These are phyloP conservation scores for Hylia prasina DNA, from an alignment of 2,113 vertebrate species.

Conservation along the genomic window DNA sequence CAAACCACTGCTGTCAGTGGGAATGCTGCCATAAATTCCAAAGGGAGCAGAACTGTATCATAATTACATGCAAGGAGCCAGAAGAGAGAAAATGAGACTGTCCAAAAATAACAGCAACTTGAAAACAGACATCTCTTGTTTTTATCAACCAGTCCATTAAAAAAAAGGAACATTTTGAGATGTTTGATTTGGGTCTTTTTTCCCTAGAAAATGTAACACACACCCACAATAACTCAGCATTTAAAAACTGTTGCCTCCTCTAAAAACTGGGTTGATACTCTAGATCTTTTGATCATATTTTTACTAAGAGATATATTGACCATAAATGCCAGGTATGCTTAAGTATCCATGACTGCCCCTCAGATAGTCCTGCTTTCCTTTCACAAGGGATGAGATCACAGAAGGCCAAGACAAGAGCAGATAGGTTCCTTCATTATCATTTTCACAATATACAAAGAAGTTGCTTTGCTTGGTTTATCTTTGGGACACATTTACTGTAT, in stretches of 20 bases:
- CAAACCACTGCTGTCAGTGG: neutral
- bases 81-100: neutral
- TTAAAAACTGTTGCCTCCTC: neutral
- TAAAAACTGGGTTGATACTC: neutral
- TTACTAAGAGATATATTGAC: neutral
- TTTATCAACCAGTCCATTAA: neutral
- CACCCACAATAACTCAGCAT: neutral
- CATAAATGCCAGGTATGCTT: neutral
- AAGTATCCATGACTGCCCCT: neutral
- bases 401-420: neutral
- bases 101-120: neutral
- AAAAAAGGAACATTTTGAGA: neutral
- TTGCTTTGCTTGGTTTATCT: neutral
- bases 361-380: neutral
- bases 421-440: neutral
- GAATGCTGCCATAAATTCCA: neutral
- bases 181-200: neutral
- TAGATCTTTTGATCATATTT: neutral
- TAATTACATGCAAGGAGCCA: neutral
- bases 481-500: neutral
- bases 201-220: neutral
- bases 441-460: neutral
- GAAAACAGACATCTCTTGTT: neutral
- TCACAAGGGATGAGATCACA: neutral
- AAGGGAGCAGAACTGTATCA: neutral